A percentile compares a stretch with the other conserved stretches of the same genome.
Evolutionary conservation across 2,797 vertebrate species (phyloP).

Genomic region (Yasuhikotakia modesta): DNA sequence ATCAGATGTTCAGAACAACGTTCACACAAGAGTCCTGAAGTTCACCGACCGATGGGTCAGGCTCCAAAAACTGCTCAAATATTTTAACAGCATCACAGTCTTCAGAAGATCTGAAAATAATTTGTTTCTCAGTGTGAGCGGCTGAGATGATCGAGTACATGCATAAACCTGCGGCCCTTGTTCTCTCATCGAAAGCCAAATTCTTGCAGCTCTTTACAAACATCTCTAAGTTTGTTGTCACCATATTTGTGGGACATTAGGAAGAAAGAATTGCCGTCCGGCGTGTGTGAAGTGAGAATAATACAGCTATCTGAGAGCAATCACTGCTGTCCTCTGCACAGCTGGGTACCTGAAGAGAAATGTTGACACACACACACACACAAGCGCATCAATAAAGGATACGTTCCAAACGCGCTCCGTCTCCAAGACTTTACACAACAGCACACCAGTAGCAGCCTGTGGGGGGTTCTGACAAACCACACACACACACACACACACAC

Average conservation of each 20-base stretch:
- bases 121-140: background rate
- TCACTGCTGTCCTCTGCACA: constrained; percentile 51
- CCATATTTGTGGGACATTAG: constrained; percentile 57
- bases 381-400: constrained; percentile 55
- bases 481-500: constrained; percentile 21
- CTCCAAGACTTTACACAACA: constrained; percentile 46
- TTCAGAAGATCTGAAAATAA: background rate
- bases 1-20: too few species aligned
- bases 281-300: constrained; percentile 57
- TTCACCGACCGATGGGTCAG: too few species aligned
- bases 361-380: constrained; percentile 23
- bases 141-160: background rate
- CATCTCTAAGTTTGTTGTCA: constrained; percentile 38
- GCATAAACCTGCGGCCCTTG: background rate
- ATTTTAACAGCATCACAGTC: background rate
- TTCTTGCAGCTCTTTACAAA: constrained; percentile 36
- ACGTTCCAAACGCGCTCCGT: constrained; percentile 39
- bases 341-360: constrained; percentile 53
- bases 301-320: constrained; percentile 62
- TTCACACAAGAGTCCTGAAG: too few species aligned
- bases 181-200: background rate
- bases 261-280: constrained; percentile 51
- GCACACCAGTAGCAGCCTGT: constrained; percentile 43
- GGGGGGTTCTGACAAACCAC: constrained; percentile 14
- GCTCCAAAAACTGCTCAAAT: too few species aligned